These are phyloP conservation scores for Pelodytes ibericus DNA, from an alignment of 2,797 vertebrate genomes.

Conservation along the genomic window DNA sequence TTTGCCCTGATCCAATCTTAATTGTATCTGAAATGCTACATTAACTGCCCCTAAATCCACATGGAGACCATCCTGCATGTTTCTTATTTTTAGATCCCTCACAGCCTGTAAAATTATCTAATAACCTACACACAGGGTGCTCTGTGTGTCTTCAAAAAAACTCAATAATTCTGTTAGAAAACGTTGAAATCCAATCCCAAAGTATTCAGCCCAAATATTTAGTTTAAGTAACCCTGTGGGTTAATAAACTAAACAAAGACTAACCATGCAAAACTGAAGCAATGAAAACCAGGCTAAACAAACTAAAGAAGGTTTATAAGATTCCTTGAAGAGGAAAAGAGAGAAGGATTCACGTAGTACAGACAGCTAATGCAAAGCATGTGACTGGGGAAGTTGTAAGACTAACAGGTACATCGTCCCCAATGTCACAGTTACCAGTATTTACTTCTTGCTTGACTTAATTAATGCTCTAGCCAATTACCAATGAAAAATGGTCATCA, in stretches of 20 bases:
- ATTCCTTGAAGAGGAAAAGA: slow-evolving; percentile 76
- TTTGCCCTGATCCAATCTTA: slow-evolving; percentile 37
- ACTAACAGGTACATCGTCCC: slow-evolving; percentile 68
- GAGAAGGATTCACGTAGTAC: slow-evolving; percentile 74
- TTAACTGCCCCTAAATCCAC: slow-evolving; percentile 35
- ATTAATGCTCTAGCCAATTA: too few relatives aligned
- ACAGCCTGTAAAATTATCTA: slow-evolving; percentile 77
- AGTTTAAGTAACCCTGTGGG: slow-evolving; percentile 94
- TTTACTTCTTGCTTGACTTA: neutral
- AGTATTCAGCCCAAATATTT: slow-evolving; percentile 90
- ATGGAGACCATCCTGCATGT: slow-evolving; percentile 58
- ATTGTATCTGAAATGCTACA: slow-evolving; percentile 54
- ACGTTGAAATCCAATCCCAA: slow-evolving; percentile 85
- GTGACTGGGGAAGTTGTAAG: slow-evolving; percentile 72
- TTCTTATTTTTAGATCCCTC: slow-evolving; percentile 67
- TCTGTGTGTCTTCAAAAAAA: slow-evolving; percentile 79
- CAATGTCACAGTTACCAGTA: neutral
- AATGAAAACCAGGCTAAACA: slow-evolving; percentile 98
- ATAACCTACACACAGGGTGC: slow-evolving; percentile 78
- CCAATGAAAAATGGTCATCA: too few relatives aligned
- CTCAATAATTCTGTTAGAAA: slow-evolving; percentile 82
- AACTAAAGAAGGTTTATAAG: slow-evolving; percentile 95
- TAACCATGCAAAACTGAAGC: slow-evolving; percentile 94
- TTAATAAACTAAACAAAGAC: slow-evolving; percentile 99
- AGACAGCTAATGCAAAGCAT: slow-evolving; percentile 90